Evolutionary conservation across 2,888 invertebrate species (phyloP).

Genomic region (Trimorus sp.): DNA sequence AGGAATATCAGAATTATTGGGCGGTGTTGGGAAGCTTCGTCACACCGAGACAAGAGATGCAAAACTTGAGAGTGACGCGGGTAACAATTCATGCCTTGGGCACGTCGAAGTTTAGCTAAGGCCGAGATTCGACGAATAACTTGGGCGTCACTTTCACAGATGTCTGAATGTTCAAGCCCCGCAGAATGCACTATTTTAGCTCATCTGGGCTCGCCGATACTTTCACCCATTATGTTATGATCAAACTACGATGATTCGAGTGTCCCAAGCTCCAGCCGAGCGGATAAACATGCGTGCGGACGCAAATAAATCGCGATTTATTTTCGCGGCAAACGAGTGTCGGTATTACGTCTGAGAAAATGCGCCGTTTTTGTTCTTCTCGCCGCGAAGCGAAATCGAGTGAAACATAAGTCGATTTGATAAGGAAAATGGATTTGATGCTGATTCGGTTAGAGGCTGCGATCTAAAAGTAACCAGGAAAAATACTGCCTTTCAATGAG

Average conservation of each 20-base stretch:
- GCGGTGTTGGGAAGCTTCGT: conserved; percentile 48
- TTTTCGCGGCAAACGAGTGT: conserved; percentile 29
- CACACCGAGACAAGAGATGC: conserved; percentile 59
- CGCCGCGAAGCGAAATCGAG: conserved; percentile 35
- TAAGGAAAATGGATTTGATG: conserved; percentile 56
- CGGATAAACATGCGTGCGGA: not conserved
- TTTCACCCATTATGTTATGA: conserved; percentile 20
- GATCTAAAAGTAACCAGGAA: conserved; percentile 52
- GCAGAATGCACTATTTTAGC: conserved; percentile 60
- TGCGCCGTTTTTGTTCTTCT: conserved; percentile 18
- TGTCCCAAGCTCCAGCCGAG: not conserved
- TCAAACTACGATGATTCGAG: conserved; percentile 3
- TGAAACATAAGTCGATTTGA: conserved; percentile 53
- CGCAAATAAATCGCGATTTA: conserved; percentile 1
- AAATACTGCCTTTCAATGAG: conserved; percentile 54
- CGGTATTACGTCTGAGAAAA: conserved; percentile 25
- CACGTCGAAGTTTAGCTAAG: conserved; percentile 68
- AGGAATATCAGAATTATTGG: conserved; percentile 64
- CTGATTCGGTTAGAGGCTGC: conserved; percentile 51
- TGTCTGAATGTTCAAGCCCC: conserved; percentile 59
- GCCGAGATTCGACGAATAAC: conserved; percentile 63
- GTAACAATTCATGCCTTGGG: conserved; percentile 72
- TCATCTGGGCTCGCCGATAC: conserved; percentile 40
- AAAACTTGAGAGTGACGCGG: conserved; percentile 70
- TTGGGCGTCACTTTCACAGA: conserved; percentile 52